These are phyloP conservation scores for Drosophila chauvacae DNA, from an alignment of 1,140 invertebrate species.

Conservation along the genomic window DNA sequence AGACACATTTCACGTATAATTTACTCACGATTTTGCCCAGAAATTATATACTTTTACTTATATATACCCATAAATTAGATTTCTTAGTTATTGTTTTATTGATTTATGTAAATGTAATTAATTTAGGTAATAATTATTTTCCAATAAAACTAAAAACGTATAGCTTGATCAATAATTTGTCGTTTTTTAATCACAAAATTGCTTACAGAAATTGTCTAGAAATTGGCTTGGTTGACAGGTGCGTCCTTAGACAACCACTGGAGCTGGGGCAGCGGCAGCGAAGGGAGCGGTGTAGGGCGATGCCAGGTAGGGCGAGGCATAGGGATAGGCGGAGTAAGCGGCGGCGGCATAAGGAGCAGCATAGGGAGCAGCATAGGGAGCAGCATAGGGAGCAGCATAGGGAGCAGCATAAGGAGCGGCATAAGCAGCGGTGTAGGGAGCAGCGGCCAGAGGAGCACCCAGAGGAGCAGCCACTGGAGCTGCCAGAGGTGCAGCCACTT, in stretches of 20 bases:
- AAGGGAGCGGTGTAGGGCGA: slow-evolving; percentile 66
- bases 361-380: slow-evolving; percentile 50
- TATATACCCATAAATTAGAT: background rate
- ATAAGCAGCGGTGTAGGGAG: slow-evolving; percentile 45
- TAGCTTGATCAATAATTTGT: background rate
- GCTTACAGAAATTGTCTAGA: slow-evolving; percentile 18
- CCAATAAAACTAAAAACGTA: background rate
- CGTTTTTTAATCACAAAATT: slow-evolving; percentile 30
- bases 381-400: slow-evolving; percentile 26
- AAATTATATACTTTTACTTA: too few relatives aligned
- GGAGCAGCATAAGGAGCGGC: slow-evolving; percentile 63
- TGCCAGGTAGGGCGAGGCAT: slow-evolving; percentile 29
- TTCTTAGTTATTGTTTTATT: background rate
- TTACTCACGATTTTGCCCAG: too few relatives aligned
- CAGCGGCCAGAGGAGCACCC: slow-evolving; percentile 62
- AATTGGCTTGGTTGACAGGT: background rate
- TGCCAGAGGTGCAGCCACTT: slow-evolving; percentile 40
- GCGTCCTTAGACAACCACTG: slow-evolving; percentile 54
- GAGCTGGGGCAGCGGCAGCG: slow-evolving; percentile 54
- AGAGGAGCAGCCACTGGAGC: slow-evolving; percentile 62
- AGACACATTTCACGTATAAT: too few relatives aligned
- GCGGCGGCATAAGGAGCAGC: slow-evolving; percentile 82
- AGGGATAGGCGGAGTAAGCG: slow-evolving; percentile 39
- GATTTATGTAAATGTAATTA: background rate
- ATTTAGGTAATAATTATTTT: background rate